Base-by-base conservation (phyloP, 2,113 vertebrate genomes). In the Toxostoma redivivum region DNA sequence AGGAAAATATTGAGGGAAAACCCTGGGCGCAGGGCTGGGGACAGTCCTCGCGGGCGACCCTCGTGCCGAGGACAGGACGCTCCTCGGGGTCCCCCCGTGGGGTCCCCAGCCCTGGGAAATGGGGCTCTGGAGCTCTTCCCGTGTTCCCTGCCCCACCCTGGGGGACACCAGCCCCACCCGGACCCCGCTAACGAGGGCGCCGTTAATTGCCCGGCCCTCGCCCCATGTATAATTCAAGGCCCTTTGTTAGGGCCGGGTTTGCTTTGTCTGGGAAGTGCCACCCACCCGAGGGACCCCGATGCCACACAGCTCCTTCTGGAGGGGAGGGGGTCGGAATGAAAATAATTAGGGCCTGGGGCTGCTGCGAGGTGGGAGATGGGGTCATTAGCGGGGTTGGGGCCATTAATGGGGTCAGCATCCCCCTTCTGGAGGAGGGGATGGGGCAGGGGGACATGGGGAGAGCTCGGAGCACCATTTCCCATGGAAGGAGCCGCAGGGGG, bases 161-260 rank as follows among this genome's bases (percentile, higher is more conserved):
- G 27, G 4, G 24, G 56, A 6, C 50, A 40, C 51, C 48, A 25
- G 20, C 31, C 51, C 61, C 5, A 0, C 22, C 47, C 0, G 0
- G 5, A 33, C 45, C 37, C 62, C 0, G 1, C 60, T 95, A 89
- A 94, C 0, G 61, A 97, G 90, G 73, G 53, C 1, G 1, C 45
- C 0, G 5, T 23, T 96, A 74, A 90, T 78, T 65, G 65, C 56
- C 2, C 3, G 56, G 60, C 64, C 79, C 30, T 0, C 0, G 1
- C 13, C 42, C 85, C 95, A 79, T 84, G 82, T 58, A 23, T 93
- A 86, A 93, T 93, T 88, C 94, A 90, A 15, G 24, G 30, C n/a
- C 48, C 76, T 78, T 65, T 64, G 61, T 91, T 31, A 27, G 44
- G 72, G 71, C 38, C 48, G 21, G 42, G 15, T 37, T 71, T 17